A percentile compares a stretch with the other conserved stretches of the same genome.
These are phyloP conservation scores for Rhipidura dahli DNA, from an alignment of 2,113 vertebrate species.

Conservation along the genomic window DNA sequence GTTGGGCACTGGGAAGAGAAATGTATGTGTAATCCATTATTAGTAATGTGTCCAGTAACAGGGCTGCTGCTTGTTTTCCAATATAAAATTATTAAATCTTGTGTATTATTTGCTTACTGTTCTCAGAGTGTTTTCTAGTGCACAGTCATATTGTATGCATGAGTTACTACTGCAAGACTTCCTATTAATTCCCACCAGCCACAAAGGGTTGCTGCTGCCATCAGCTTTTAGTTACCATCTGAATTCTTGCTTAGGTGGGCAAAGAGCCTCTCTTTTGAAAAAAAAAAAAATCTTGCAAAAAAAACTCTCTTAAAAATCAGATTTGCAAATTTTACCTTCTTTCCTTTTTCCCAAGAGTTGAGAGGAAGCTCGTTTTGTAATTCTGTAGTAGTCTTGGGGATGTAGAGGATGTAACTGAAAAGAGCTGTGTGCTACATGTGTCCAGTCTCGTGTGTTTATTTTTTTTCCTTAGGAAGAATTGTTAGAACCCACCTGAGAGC, in stretches of 20 bases:
- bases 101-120: rapidly evolving
- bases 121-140: background rate
- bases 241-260: background rate
- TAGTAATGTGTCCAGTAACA: background rate
- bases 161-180: background rate
- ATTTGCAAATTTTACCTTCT: background rate
- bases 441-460: background rate
- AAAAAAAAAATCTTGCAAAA: too few relatives aligned
- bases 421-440: background rate
- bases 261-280: background rate
- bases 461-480: background rate
- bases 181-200: background rate
- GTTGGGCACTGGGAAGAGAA: background rate
- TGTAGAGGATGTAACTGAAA: background rate
- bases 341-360: background rate
- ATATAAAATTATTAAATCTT: background rate
- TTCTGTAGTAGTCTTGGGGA: background rate
- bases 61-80: background rate
- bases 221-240: background rate
- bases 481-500: background rate
- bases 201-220: background rate
- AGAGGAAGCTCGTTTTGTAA: background rate
- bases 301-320: background rate
- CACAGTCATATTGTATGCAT: rapidly evolving
- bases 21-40: background rate